A percentile compares a stretch with the other conserved stretches of the same genome.
Conservation (phyloP, 2,888 invertebrate species). For the Drosophila nr. medialis region DNA sequence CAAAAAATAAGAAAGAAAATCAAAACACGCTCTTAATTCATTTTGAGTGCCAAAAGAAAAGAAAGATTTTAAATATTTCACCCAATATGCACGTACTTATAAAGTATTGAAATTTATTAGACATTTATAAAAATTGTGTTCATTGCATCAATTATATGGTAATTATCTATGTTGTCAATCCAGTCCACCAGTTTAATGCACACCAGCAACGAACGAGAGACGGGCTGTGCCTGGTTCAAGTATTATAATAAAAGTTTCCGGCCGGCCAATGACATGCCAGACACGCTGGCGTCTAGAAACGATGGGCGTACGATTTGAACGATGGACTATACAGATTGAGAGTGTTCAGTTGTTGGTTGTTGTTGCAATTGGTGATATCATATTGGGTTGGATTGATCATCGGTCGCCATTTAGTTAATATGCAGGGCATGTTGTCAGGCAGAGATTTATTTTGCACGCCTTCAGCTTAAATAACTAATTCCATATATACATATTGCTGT, state of each 20-base stretch:
- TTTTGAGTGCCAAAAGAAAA: background rate
- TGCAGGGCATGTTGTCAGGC: conserved; percentile 49
- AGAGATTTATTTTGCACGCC: conserved; percentile 36
- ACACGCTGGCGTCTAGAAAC: conserved; percentile 63
- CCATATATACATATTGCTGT: conserved; percentile 16
- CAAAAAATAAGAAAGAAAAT: background rate
- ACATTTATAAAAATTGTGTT: background rate
- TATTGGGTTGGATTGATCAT: conserved; percentile 41
- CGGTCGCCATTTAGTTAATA: conserved; percentile 50
- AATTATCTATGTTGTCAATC: background rate
- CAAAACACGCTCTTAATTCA: background rate
- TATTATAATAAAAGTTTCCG: conserved; percentile 33
- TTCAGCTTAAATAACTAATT: conserved; percentile 50
- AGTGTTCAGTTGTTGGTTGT: conserved; percentile 12
- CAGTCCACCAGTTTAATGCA: background rate
- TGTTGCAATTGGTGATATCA: conserved; percentile 63
- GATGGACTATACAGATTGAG: conserved; percentile 24
- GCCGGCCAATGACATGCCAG: conserved; percentile 51
- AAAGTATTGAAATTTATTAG: background rate
- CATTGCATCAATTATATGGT: background rate
- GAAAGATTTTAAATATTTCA: background rate
- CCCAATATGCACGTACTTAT: background rate
- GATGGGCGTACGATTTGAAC: conserved; percentile 57
- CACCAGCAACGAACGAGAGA: background rate
- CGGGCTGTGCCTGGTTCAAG: conserved; percentile 12